Evolutionary conservation across 2,797 vertebrate genomes (phyloP).

Genomic region (Hirundo rustica): DNA sequence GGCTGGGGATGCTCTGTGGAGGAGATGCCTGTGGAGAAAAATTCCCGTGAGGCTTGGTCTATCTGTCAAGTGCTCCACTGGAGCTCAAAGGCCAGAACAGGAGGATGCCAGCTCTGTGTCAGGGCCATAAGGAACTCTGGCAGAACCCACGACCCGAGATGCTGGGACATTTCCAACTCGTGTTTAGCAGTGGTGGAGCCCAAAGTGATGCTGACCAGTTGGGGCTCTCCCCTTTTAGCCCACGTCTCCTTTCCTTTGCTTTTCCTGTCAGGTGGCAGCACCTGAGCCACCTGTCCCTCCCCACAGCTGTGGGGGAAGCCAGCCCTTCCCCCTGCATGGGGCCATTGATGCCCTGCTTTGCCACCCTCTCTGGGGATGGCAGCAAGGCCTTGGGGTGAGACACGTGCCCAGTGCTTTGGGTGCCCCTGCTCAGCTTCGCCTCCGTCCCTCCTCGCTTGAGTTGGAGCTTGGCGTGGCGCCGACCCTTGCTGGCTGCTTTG

Average conservation of each 20-base stretch:
- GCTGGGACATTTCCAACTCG: neutral
- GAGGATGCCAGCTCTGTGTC: fast-evolving
- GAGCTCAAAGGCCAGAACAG: neutral
- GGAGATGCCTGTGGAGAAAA: fast-evolving
- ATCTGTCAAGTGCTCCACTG: neutral
- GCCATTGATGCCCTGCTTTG: neutral
- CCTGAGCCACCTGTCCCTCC: neutral
- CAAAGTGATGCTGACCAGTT: neutral
- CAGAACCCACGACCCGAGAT: neutral
- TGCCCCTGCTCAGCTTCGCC: neutral
- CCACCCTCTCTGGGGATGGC: neutral
- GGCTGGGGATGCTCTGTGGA: neutral
- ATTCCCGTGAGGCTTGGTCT: neutral
- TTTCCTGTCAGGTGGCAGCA: neutral
- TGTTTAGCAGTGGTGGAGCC: fast-evolving
- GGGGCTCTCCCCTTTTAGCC: neutral
- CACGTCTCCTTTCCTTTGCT: neutral
- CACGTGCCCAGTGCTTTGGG: neutral
- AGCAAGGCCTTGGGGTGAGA: neutral
- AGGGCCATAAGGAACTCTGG: neutral
- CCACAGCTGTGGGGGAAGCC: neutral
- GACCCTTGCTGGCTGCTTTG: slow-evolving; percentile 13
- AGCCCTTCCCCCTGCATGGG: neutral
- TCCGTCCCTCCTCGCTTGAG: neutral
- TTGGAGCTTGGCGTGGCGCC: neutral